These are phyloP conservation scores for Drosophila barbarae DNA, from an alignment of 2,888 invertebrate genomes.

Conservation along the genomic window DNA sequence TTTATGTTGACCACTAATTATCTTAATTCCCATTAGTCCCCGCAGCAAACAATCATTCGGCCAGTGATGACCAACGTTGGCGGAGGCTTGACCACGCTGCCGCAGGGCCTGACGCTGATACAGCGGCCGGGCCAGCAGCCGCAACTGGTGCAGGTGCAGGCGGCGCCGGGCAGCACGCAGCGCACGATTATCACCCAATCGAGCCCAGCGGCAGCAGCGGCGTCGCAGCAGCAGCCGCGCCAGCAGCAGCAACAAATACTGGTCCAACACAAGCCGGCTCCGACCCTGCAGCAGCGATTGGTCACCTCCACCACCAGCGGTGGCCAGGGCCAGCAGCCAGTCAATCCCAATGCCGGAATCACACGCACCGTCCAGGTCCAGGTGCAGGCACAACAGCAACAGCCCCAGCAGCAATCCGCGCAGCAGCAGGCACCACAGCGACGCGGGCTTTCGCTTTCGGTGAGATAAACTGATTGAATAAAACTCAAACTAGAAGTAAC, in stretches of 20 bases:
- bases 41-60: conserved; percentile 79
- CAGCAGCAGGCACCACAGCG: conserved; percentile 72
- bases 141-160: conserved; percentile 79
- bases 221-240: conserved; percentile 75
- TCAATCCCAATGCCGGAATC: conserved; percentile 53
- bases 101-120: conserved; percentile 79
- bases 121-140: conserved; percentile 80
- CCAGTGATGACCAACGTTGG: conserved; percentile 78
- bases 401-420: conserved; percentile 67
- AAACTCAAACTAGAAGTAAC: neutral
- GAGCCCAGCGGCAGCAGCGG: conserved; percentile 57
- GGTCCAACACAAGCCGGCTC: conserved; percentile 76
- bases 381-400: conserved; percentile 68
- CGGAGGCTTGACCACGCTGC: conserved; percentile 76
- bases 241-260: conserved; percentile 78
- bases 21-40: conserved; percentile 57
- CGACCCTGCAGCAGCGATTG: conserved; percentile 71
- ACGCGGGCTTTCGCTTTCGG: conserved; percentile 78
- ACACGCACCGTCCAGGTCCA: conserved; percentile 76
- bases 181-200: conserved; percentile 78
- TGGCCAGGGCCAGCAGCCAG: conserved; percentile 54
- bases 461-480: conserved; percentile 44
- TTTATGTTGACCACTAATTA: neutral
- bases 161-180: conserved; percentile 74
- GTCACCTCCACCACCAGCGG: conserved; percentile 68